Base-by-base conservation (phyloP, 1,140 invertebrate genomes). In the Centruroides sculpturatus region DNA sequence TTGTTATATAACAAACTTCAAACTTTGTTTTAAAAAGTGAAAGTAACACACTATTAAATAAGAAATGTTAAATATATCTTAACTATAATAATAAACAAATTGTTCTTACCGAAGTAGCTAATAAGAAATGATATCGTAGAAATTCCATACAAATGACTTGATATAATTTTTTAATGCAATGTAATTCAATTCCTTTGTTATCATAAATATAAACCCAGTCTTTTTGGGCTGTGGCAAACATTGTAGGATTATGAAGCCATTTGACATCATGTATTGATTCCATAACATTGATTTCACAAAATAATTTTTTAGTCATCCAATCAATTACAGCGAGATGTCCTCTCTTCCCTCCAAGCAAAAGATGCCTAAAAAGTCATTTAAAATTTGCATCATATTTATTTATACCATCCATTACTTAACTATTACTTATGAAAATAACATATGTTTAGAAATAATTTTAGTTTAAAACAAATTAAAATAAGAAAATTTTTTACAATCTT, bases 171-270 rank as follows among this genome's bases (percentile, higher is more conserved):
- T 98, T 98, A 0, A 99, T 71, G 75, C 95, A 98, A 74, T 99
- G 96, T 48, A 99, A 69, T 74, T 99, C 96, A 56, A 89, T 88
- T 52, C 97, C 97, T 71, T 90, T 85, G 70, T 94, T 94, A 71
- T 99, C 96, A 73, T 99, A 99, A 64, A 99, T 86, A 69, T 96
- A 89, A 0, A 93, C 83, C 90, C 93, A 99, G 59, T 92, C 81
- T 71, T 95, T 96, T 73, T 99, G 97, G 0, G 95, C 95, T 3
- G 87, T 89, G 9, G 96, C 97, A 78, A 92, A 91, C 90, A 99
- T 92, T 23, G 89, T 95, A 77, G 98, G 93, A 55, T 89, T 78
- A 74, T 99, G 96, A 7, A 99, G 75, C 66, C 66, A 71, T 79
- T 76, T 76, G 1, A 98, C 82, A 80, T 96, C 95, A 72, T 88